Base-by-base conservation (phyloP, 2,113 vertebrate genomes). In the Verasper variegatus region DNA sequence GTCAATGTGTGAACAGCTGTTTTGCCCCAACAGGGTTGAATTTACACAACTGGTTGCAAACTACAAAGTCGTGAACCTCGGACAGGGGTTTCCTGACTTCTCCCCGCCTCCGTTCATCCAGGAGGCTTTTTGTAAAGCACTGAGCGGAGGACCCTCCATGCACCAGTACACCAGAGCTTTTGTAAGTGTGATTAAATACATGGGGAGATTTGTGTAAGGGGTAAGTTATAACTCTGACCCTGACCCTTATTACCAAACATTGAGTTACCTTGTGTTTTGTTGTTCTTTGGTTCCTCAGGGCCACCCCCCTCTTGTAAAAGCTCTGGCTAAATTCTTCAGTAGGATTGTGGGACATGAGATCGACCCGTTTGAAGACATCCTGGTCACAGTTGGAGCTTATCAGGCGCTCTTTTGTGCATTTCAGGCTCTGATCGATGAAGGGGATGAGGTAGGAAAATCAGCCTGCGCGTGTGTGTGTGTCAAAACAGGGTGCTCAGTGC, bases 21-120 rank as follows among this genome's bases (percentile, higher is more conserved):
- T 87, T 69, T 67, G 8, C 73, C 65, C 56, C 58, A 75, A 42
- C 88, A 99, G 98, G 98, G 93, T 98, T 87, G 97, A 99, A 42
- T 95, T 97, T 73, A 81, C 86, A 1, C 82, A 93, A 27, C 74
- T 99, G 54, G 88, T 95, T 55, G 87, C 90, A 3, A 92, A 96
- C 20, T 92, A 95, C 78, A 94, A 97, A 23, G 80, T 74, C 0
- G 97, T 98, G 72, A 98, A 99, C 93, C 90, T 99, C 42, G 98
- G 98, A 21, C 97, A 98, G 64, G 98, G 98, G 4, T 99, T 98
- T 66, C 98, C 98, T 0, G 96, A 99, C 88, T 98, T 98, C 58
- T 86, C 95, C 0, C 95, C 97, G 1, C 97, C 98, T 0, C 87
- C 90, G 42, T 98, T 97, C 2, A 75, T 97, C 26, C 83, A 85